Base-by-base conservation (phyloP, 2,113 vertebrate species). In the Rhinolophus sinicus region DNA sequence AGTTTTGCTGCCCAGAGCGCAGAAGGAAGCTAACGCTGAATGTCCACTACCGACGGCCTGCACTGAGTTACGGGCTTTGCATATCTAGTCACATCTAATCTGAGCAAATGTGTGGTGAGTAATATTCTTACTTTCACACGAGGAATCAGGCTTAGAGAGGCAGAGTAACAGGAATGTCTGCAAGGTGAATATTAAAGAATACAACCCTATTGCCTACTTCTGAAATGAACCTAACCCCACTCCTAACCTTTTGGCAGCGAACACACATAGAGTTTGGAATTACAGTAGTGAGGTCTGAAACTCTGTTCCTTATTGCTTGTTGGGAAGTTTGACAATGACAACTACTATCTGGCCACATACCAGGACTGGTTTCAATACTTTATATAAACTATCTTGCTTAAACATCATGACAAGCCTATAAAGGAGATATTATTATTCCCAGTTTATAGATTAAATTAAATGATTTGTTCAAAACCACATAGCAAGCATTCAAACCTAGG, bases 361-460 rank as follows among this genome's bases (percentile, higher is more conserved):
- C 40, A 85, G 47, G 28, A 65, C 62, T 95, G 19, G 92, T 64
- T 19, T 69, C 33, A 58, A 12, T 38, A 47, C n/a, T 95, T 80
- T 67, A 88, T 5, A 18, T 75, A 70, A 80, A 86, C 30, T 56
- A 19, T 47, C 58, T 64, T 87, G 69, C 52, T 86, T 95, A 95
- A 83, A 80, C 56, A 80, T 90, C 52, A 76, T 15, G 44, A 67
- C 18, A 70, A 50, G 44, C 7, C 87, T 94, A 22, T 69, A 47
- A 89, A 73, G 70, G 52, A 83, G 44, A 58, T 92, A 60, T 83
- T 94, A 62, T 86, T 90, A 95, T 54, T 88, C 75, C 70, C 64
- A 90, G 44, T 90, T 95, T 92, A 72, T 28, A 93, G 75, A 94
- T 95, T 96, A 97, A 87, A 80, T 87, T 44, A 96, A 96, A 89